Conservation (phyloP, 2,113 vertebrate genomes). For the Orientallactaga bullata region DNA sequence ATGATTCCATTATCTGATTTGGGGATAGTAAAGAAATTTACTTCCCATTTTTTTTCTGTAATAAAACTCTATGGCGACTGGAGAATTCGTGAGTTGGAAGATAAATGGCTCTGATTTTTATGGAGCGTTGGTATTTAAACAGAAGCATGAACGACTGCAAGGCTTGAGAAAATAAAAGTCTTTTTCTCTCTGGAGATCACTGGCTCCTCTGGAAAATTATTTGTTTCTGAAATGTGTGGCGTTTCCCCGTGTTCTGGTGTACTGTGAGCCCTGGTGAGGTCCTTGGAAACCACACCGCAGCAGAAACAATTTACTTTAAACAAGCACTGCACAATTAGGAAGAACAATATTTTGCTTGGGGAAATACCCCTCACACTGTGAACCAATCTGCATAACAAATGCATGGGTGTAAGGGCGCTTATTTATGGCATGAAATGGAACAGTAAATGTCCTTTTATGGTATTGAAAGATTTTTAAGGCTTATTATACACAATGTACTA, state of each 20-base stretch:
- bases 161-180: conserved; percentile 71
- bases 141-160: conserved; percentile 56
- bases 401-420: not conserved
- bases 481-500: not conserved
- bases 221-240: conserved; percentile 38
- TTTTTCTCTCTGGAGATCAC: conserved; percentile 61
- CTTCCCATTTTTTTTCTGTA: conserved; percentile 7
- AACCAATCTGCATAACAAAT: not conserved
- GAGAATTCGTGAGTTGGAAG: conserved; percentile 64
- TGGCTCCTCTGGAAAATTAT: conserved; percentile 64
- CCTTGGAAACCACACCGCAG: not conserved
- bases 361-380: conserved; percentile 1
- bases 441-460: not conserved
- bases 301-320: conserved; percentile 15
- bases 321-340: not conserved
- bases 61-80: conserved; percentile 66
- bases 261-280: not conserved
- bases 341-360: conserved; percentile 12
- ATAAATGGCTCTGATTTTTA: conserved; percentile 73
- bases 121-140: conserved; percentile 74
- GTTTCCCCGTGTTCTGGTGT: not conserved
- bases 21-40: conserved; percentile 62
- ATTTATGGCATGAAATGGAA: not conserved
- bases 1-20: conserved; percentile 48
- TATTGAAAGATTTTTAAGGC: not conserved